A percentile compares a stretch with the other conserved stretches of the same genome.
Conservation (phyloP, 2,797 vertebrate species). For the Xenopus petersii region DNA sequence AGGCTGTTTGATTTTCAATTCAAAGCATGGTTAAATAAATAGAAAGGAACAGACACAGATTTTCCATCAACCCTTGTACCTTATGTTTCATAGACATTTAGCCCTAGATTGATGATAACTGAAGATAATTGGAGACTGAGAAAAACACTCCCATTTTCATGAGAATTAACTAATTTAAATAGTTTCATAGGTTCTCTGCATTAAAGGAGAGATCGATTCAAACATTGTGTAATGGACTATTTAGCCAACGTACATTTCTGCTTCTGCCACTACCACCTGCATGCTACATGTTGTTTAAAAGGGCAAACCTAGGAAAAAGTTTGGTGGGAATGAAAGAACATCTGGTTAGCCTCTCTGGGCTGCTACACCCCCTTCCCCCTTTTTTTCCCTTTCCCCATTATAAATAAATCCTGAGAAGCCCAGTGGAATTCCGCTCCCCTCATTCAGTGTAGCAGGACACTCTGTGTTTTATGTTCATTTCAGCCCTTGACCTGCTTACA, state of each 20-base stretch:
- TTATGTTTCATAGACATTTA: too few species aligned
- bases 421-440: slow-evolving; percentile 13
- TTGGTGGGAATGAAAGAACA: slow-evolving; percentile 32
- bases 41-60: too few species aligned
- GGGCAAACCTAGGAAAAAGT: slow-evolving; percentile 4
- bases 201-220: too few species aligned
- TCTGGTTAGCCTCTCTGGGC: slow-evolving; percentile 25
- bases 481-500: slow-evolving; percentile 31
- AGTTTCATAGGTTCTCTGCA: too few species aligned
- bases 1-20: too few species aligned
- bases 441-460: neutral
- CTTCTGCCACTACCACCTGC: slow-evolving; percentile 22
- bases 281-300: slow-evolving; percentile 13
- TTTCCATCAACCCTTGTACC: too few species aligned
- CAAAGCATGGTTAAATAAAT: too few species aligned
- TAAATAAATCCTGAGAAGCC: slow-evolving; percentile 25
- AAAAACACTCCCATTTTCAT: too few species aligned
- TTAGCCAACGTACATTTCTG: neutral
- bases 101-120: too few species aligned
- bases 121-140: too few species aligned
- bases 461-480: slow-evolving; percentile 28
- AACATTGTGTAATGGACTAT: too few species aligned
- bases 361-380: neutral
- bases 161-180: too few species aligned
- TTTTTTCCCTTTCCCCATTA: slow-evolving; percentile 16